A percentile compares a stretch with the other conserved stretches of the same genome.
phyloP scores from a whole-genome alignment of 2,797 vertebrate species.

The Diplodus puntazzo region DNA sequence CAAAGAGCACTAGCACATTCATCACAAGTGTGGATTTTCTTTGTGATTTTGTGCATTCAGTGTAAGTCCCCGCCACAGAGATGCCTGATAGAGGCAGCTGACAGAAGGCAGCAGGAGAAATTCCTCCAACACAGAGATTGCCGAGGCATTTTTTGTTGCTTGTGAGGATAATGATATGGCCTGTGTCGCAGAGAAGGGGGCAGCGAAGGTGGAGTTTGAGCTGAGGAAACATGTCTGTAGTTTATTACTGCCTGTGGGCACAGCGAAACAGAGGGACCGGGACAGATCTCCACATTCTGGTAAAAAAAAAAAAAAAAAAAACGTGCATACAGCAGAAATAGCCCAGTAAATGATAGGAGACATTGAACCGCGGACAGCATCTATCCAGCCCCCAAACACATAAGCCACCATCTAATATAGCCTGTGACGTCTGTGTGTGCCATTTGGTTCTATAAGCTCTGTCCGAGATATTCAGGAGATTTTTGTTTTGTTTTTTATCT shows the following conservation, averaged over 20 bases:
- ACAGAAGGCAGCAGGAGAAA: slow-evolving; percentile 45
- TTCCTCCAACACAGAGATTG: slow-evolving; percentile 55
- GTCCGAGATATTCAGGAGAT: background rate
- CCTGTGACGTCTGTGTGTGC: slow-evolving; percentile 22
- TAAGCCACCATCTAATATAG: slow-evolving; percentile 47
- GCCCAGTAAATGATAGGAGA: slow-evolving; percentile 59
- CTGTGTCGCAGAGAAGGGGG: slow-evolving; percentile 69
- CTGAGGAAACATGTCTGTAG: slow-evolving; percentile 66
- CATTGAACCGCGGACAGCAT: slow-evolving; percentile 45
- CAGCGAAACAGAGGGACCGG: slow-evolving; percentile 51
- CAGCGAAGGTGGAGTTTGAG: slow-evolving; percentile 65
- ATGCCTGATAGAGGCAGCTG: slow-evolving; percentile 35
- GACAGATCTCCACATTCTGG: slow-evolving; percentile 57
- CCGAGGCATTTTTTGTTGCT: slow-evolving; percentile 60
- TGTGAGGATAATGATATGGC: slow-evolving; percentile 72
- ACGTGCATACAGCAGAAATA: slow-evolving; percentile 54
- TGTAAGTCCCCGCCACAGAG: slow-evolving; percentile 17
- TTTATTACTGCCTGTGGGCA: slow-evolving; percentile 77
- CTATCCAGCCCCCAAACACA: slow-evolving; percentile 53
- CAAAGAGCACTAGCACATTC: slow-evolving; percentile 22
- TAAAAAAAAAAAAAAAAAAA: slow-evolving; percentile 11
- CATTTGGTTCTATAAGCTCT: background rate
- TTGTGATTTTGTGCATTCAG: slow-evolving; percentile 48
- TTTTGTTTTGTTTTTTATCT: background rate
- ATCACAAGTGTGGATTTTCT: slow-evolving; percentile 45